Conservation (phyloP, 2,113 vertebrate genomes). For the Fukomys damarensis region DNA sequence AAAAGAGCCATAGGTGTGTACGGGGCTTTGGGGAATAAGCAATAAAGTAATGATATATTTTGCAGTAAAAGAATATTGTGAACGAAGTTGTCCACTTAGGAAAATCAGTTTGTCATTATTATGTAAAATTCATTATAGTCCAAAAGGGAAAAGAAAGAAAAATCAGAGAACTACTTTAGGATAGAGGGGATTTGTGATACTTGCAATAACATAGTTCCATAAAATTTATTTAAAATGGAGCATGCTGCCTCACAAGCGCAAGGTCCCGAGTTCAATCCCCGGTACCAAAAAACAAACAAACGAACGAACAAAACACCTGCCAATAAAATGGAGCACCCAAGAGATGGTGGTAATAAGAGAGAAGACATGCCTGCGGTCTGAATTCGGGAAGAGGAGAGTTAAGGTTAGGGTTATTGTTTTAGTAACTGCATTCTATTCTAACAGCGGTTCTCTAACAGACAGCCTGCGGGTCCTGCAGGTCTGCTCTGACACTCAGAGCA, state of each 20-base stretch:
- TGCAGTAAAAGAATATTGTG: background rate
- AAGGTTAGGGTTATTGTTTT: background rate
- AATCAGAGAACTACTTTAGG: background rate
- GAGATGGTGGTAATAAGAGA: background rate
- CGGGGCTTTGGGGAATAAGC: background rate
- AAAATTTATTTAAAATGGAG: background rate
- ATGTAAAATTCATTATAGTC: background rate
- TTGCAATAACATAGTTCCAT: background rate
- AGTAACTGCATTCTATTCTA: background rate
- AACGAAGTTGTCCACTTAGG: background rate
- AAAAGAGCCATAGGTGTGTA: background rate
- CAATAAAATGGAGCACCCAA: background rate
- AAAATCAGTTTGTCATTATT: constrained; percentile 13
- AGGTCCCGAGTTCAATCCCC: too few relatives aligned
- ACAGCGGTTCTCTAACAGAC: background rate
- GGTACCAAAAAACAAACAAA: too few relatives aligned
- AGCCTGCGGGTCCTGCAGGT: too few relatives aligned
- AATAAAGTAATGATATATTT: background rate
- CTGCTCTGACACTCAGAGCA: too few relatives aligned
- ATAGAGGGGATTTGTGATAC: background rate
- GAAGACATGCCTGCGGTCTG: background rate
- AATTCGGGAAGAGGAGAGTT: background rate
- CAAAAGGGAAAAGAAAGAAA: background rate
- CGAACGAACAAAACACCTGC: too few relatives aligned
- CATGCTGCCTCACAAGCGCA: too few relatives aligned